Conservation (phyloP, 2,113 vertebrate genomes). For the Epinephelus cyanopodus region DNA sequence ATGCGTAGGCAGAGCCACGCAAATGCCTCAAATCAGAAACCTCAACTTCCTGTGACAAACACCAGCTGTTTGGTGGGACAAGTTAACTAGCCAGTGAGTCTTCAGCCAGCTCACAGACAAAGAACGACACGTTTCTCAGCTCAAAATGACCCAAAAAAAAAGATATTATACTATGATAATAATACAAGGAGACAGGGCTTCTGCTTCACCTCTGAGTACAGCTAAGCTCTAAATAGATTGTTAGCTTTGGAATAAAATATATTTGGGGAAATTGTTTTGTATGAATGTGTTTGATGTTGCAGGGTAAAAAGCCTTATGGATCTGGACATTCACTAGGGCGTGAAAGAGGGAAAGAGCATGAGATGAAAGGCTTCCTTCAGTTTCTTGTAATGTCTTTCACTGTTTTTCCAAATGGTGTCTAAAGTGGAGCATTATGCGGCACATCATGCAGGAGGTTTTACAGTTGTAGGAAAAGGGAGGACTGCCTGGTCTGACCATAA, state of each 20-base stretch:
- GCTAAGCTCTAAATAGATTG: slow-evolving; percentile 9
- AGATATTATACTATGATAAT: too few species aligned
- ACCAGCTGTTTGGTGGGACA: slow-evolving; percentile 45
- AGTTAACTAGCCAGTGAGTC: slow-evolving; percentile 10
- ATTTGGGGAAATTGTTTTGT: neutral
- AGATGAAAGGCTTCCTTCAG: slow-evolving; percentile 48
- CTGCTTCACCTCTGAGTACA: neutral
- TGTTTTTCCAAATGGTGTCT: slow-evolving; percentile 61
- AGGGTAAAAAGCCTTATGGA: neutral
- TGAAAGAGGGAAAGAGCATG: slow-evolving; percentile 10
- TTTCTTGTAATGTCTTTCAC: slow-evolving; percentile 55
- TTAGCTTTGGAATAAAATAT: neutral
- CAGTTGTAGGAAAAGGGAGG: slow-evolving; percentile 16
- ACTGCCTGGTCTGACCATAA: slow-evolving; percentile 34
- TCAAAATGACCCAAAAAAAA: too few species aligned
- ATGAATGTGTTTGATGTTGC: neutral
- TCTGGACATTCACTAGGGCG: slow-evolving; percentile 12
- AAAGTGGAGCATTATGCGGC: slow-evolving; percentile 45
- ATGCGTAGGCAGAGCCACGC: slow-evolving; percentile 15
- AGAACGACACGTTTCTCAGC: neutral
- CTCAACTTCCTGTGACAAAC: slow-evolving; percentile 42
- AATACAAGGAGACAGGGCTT: slow-evolving; percentile 1
- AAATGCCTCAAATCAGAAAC: slow-evolving; percentile 37
- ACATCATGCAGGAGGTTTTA: slow-evolving; percentile 45
- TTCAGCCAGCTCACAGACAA: slow-evolving; percentile 6